phyloP scores from a whole-genome alignment of 2,113 vertebrate species.

The Thalassoma bifasciatum region DNA sequence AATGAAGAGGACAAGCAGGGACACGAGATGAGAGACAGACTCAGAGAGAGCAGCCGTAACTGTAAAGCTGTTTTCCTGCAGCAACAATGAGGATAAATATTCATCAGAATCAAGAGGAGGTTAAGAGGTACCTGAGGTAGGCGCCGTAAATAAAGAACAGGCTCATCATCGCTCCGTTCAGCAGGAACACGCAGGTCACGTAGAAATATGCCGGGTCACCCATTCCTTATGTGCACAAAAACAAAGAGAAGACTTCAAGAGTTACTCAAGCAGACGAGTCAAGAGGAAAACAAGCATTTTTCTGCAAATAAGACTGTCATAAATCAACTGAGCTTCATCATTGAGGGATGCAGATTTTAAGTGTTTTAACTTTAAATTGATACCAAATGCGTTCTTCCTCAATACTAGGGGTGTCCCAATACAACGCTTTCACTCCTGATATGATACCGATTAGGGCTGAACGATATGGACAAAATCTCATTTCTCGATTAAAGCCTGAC shows the following conservation, averaged over 20 bases:
- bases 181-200: constrained; percentile 92
- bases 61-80: background rate
- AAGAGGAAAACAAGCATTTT: background rate
- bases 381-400: no score
- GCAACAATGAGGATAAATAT: background rate
- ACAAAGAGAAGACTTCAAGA: background rate
- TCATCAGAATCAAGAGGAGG: background rate
- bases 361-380: no score
- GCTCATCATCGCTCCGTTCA: constrained; percentile 97
- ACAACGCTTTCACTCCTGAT: no score
- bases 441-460: no score
- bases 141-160: constrained; percentile 95
- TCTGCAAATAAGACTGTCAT: no score
- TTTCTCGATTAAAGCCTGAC: no score
- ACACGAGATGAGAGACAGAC: background rate
- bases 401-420: no score
- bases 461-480: no score
- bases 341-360: no score
- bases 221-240: constrained; percentile 81
- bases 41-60: constrained; percentile 3
- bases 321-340: no score
- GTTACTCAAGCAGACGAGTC: background rate
- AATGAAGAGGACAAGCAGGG: constrained; percentile 5
- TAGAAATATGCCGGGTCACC: constrained; percentile 98
- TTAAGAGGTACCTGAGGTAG: constrained; percentile 97